Evolutionary conservation across 2,888 invertebrate species (phyloP).

Genomic region (Didymodactylos carnosus): DNA sequence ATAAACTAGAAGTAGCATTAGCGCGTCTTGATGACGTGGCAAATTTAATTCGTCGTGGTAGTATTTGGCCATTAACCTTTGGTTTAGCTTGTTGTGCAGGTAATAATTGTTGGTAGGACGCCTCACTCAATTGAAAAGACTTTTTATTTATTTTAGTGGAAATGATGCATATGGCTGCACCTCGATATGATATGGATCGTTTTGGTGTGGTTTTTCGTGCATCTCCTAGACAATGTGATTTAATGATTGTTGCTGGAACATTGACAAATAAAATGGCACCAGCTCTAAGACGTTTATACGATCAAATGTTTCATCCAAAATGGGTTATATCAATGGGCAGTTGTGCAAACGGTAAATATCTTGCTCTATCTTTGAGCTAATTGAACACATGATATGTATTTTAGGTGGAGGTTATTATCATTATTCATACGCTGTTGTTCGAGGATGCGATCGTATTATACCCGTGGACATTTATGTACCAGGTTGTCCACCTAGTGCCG

Average conservation of each 20-base stretch:
- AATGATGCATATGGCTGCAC: constrained; percentile 99
- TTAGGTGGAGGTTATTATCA: constrained; percentile 99
- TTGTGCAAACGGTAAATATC: constrained; percentile 95
- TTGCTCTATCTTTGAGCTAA: too few species aligned
- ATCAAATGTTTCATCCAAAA: constrained; percentile 88
- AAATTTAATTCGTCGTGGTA: constrained; percentile 13
- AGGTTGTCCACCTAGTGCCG: constrained; percentile 90
- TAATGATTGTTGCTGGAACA: constrained; percentile 94
- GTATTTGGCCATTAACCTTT: constrained; percentile 88
- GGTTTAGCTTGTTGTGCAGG: constrained; percentile 93
- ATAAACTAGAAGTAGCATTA: constrained; percentile 9
- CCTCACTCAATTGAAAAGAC: too few species aligned
- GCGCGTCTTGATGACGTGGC: constrained; percentile 12
- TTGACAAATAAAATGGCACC: constrained; percentile 99
- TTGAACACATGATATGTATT: too few species aligned
- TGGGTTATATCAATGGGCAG: constrained; percentile 99
- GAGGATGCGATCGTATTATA: constrained; percentile 90
- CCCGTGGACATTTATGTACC: constrained; percentile 97
- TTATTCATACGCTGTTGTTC: constrained; percentile 91
- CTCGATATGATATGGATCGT: constrained; percentile 90
- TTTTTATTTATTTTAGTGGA: too few species aligned
- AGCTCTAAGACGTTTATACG: constrained; percentile 46
- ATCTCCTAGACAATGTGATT: constrained; percentile 83
- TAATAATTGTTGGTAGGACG: too few species aligned
- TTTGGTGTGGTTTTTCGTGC: constrained; percentile 92